Conservation (phyloP, 2,113 vertebrate genomes). For the Dissostichus mawsoni region DNA sequence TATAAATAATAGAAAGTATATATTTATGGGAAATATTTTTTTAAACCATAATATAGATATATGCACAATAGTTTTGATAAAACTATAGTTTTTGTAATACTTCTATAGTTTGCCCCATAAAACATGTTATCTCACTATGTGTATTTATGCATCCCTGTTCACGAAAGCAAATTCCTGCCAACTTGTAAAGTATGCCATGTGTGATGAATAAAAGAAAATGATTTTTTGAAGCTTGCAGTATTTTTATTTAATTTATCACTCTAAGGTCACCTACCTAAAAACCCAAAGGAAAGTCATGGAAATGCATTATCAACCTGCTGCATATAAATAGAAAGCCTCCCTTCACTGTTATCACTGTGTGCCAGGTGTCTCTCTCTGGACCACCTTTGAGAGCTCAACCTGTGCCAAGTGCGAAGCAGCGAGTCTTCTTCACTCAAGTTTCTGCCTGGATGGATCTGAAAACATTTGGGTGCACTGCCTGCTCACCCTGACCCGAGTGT, state of each 20-base stretch:
- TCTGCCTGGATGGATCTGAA: conserved; percentile 55
- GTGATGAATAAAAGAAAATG: conserved; percentile 35
- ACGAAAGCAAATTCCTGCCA: too few relatives aligned
- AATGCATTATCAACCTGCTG: conserved; percentile 65
- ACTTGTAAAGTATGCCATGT: conserved; percentile 7
- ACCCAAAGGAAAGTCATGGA: conserved; percentile 48
- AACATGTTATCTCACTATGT: too few relatives aligned
- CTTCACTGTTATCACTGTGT: conserved; percentile 64
- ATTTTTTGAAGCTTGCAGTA: not conserved
- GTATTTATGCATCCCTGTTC: too few relatives aligned
- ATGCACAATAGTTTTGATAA: too few relatives aligned
- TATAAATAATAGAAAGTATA: too few relatives aligned
- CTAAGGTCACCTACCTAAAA: conserved; percentile 29
- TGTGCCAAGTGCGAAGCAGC: conserved; percentile 61
- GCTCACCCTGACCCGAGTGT: conserved; percentile 54
- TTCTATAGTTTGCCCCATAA: too few relatives aligned
- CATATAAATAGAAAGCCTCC: conserved; percentile 58
- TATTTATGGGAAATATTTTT: too few relatives aligned
- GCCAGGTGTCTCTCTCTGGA: conserved; percentile 67
- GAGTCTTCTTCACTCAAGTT: conserved; percentile 55
- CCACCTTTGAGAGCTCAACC: conserved; percentile 70
- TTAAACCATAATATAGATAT: too few relatives aligned
- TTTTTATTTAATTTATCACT: conserved; percentile 12
- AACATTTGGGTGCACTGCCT: conserved; percentile 25
- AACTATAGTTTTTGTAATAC: too few relatives aligned